A percentile compares a stretch with the other conserved stretches of the same genome.
These are phyloP conservation scores for Panopea generosa DNA, from an alignment of 2,888 invertebrate genomes.

Conservation along the genomic window DNA sequence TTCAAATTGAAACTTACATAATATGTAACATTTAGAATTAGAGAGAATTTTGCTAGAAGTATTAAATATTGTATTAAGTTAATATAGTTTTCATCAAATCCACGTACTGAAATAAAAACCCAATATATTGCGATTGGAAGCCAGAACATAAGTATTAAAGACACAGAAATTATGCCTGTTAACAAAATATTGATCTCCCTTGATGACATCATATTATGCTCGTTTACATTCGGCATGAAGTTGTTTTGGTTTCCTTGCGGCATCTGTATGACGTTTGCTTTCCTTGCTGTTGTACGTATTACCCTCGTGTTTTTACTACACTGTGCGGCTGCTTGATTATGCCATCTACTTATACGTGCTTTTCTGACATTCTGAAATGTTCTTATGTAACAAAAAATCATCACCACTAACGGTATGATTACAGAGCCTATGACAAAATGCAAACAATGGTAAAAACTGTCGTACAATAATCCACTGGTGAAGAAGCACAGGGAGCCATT, in stretches of 20 bases:
- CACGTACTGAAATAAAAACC: background rate
- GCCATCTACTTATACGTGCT: conserved; percentile 35
- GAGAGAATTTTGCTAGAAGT: conserved; percentile 30
- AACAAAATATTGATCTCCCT: conserved; percentile 31
- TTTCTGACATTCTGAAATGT: conserved; percentile 28
- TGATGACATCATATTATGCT: too few species aligned
- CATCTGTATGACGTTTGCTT: conserved; percentile 41
- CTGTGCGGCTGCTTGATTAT: conserved; percentile 11
- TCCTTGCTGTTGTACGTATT: conserved; percentile 15
- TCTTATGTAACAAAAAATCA: conserved; percentile 26
- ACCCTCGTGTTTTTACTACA: conserved; percentile 22
- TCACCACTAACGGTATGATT: conserved; percentile 14
- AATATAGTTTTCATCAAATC: background rate
- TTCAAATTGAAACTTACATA: conserved; percentile 38
- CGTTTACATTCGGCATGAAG: too few species aligned
- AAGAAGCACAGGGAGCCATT: conserved; percentile 29
- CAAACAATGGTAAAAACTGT: background rate
- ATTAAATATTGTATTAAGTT: conserved; percentile 15
- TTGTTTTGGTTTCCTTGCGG: too few species aligned
- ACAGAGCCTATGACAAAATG: conserved; percentile 9
- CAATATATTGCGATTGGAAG: conserved; percentile 18
- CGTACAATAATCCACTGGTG: conserved; percentile 8
- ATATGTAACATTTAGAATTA: conserved; percentile 20
- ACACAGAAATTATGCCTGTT: conserved; percentile 30
- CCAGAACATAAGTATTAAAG: conserved; percentile 21